phyloP scores from a whole-genome alignment of 1,140 invertebrate species.

The Limonius californicus region DNA sequence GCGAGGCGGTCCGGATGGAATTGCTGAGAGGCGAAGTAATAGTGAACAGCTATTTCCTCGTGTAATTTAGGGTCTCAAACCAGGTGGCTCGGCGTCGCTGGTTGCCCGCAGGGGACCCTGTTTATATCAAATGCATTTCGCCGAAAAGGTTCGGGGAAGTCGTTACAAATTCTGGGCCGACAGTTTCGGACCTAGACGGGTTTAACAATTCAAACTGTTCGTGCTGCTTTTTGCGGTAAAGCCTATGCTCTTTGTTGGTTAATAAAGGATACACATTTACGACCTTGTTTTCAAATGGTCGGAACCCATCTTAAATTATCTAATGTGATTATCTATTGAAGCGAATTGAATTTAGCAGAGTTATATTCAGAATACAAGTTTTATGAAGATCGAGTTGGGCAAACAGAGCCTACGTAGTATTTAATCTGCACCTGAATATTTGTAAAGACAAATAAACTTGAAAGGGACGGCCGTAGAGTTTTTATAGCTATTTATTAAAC shows the following conservation, averaged over 20 bases:
- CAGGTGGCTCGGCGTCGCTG: constrained; percentile 25
- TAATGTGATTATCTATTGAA: no score
- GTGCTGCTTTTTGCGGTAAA: background rate
- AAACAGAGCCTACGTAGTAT: no score
- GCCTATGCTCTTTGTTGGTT: no score
- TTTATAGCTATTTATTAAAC: no score
- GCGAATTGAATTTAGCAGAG: no score
- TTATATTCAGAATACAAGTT: background rate
- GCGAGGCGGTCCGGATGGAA: constrained; percentile 30
- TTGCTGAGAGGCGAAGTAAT: constrained; percentile 29
- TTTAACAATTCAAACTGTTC: constrained; percentile 4
- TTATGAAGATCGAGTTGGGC: background rate
- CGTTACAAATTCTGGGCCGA: constrained; percentile 28
- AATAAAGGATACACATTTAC: no score
- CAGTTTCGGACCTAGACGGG: constrained; percentile 13
- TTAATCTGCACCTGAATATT: no score
- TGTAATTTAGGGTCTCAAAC: constrained; percentile 30
- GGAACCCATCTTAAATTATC: no score
- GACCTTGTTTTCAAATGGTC: background rate
- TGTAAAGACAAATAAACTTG: no score
- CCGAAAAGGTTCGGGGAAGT: constrained; percentile 28
- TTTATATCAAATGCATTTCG: constrained; percentile 31
- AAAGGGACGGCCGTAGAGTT: no score
- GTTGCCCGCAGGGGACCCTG: constrained; percentile 27
- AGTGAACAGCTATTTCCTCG: constrained; percentile 31